Evolutionary conservation across 2,797 vertebrate genomes (phyloP), one percentile per base, ranked within the genome.

Genomic region (Halcyon chelicuti): DNA sequence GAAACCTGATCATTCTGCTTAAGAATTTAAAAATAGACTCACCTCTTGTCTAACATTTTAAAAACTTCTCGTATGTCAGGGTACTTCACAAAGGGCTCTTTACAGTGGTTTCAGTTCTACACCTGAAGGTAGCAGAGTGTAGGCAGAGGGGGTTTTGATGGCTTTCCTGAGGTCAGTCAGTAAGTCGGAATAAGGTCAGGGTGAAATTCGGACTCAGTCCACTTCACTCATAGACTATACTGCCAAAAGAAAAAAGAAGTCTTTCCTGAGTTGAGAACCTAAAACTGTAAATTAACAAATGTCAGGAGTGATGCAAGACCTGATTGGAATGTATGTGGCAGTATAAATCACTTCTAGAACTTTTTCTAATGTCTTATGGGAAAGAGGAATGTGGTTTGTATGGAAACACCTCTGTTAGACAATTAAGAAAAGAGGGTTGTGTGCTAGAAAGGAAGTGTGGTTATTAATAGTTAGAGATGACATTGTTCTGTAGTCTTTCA

Each of bases 401-500:
- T 95, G 72, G 95, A 79, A 93, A 93, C 84, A 57, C 47, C 26
- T 52, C 65, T 86, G 15, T 47, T 61, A 94, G 76, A 90, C 93
- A 93, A 95, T 94, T 73, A 72, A 93, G 85, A 93, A 89, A 91
- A 91, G 90, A 79, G 82, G 52, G 21, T 86, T 93, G 90, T 94
- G 67, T 78, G 71, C 49, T 90, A 73, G 60, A 94, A 87, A 93
- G 96, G 95, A 97, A 96, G 74, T 90, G 33, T 73, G 71, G 86
- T 79, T 95, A 95, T 95, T 96, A 97, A 96, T 97, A 96, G 94
- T 49, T 86, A 72, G 73, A 79, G 80, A 76, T 94, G 93, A 88
- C 88, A 95, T 95, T 96, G 96, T 93, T 96, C 88, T 94, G n/a
- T 74, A 93, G 72, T 88, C 81, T 92, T 93, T 94, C 94, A 95